phyloP scores from a whole-genome alignment of 2,797 vertebrate genomes.

The Myiotriccus ornatus region DNA sequence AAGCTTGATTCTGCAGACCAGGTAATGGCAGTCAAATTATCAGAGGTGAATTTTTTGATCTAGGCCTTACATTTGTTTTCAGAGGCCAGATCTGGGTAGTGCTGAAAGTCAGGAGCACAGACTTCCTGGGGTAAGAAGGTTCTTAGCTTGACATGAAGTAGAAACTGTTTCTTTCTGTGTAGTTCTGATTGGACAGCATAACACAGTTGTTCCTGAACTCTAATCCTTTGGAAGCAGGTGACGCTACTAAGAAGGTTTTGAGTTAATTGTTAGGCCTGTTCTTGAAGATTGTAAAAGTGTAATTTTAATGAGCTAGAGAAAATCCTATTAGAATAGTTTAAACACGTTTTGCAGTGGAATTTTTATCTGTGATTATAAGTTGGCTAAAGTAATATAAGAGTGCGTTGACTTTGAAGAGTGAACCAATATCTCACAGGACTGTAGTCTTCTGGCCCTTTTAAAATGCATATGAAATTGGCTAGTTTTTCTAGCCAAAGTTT shows the following conservation, averaged over 20 bases:
- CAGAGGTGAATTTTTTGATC: not conserved
- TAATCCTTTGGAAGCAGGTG: conserved; percentile 28
- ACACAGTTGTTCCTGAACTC: accelerated
- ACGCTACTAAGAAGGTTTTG: conserved; percentile 33
- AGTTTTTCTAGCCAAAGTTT: not conserved
- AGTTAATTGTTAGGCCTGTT: conserved; percentile 37
- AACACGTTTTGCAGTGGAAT: conserved; percentile 15
- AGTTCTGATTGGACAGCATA: not conserved
- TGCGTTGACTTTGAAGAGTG: not conserved
- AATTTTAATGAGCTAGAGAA: conserved; percentile 55
- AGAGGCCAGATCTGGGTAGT: not conserved
- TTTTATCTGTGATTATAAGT: conserved; percentile 11
- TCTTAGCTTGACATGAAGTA: not conserved
- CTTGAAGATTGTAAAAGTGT: conserved; percentile 39
- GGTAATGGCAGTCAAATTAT: not conserved
- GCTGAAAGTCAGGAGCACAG: not conserved
- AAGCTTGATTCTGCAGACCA: accelerated
- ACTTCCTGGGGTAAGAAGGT: not conserved
- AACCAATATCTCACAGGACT: not conserved
- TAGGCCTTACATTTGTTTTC: not conserved
- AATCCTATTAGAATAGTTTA: conserved; percentile 51
- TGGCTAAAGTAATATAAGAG: not conserved
- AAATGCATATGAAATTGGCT: not conserved
- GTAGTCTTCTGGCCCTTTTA: not conserved
- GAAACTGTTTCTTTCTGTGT: not conserved